Conservation (phyloP, 2,797 vertebrate species). For the Centropyge bicolor region DNA sequence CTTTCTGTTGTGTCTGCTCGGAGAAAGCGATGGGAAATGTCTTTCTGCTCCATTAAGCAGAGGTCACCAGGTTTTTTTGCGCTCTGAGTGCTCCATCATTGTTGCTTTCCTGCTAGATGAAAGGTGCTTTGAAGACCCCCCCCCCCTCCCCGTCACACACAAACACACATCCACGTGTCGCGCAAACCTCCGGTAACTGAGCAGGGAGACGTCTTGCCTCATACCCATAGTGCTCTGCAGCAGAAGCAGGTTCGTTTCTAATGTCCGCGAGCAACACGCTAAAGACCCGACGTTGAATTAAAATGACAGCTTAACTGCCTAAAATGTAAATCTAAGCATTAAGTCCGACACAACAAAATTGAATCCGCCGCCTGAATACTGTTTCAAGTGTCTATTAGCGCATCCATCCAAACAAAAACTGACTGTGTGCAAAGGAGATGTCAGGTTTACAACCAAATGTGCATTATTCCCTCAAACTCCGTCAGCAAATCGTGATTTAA, state of each 20-base stretch:
- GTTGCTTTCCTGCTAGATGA: constrained; percentile 73
- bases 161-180: constrained; percentile 33
- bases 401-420: constrained; percentile 55
- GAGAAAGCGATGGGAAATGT: constrained; percentile 73
- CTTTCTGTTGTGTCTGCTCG: constrained; percentile 68
- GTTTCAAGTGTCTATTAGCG: constrained; percentile 52
- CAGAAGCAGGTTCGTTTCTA: neutral
- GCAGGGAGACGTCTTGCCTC: neutral
- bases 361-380: constrained; percentile 19
- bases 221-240: neutral
- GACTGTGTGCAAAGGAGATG: constrained; percentile 61
- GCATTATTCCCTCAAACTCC: constrained; percentile 71
- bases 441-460: constrained; percentile 71
- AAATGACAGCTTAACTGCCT: constrained; percentile 15
- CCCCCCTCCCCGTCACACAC: constrained; percentile 42
- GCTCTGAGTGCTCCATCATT: constrained; percentile 76
- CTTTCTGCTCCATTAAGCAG: constrained; percentile 79
- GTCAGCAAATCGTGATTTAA: constrained; percentile 81
- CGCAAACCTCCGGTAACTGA: constrained; percentile 19
- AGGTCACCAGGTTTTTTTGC: constrained; percentile 70
- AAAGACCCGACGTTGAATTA: neutral
- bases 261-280: neutral
- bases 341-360: constrained; percentile 15
- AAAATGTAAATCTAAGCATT: constrained; percentile 28
- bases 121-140: constrained; percentile 74